A percentile compares a stretch with the other conserved stretches of the same genome.
Conservation (phyloP, 2,888 invertebrate genomes). For the Cephus nigrinus region DNA sequence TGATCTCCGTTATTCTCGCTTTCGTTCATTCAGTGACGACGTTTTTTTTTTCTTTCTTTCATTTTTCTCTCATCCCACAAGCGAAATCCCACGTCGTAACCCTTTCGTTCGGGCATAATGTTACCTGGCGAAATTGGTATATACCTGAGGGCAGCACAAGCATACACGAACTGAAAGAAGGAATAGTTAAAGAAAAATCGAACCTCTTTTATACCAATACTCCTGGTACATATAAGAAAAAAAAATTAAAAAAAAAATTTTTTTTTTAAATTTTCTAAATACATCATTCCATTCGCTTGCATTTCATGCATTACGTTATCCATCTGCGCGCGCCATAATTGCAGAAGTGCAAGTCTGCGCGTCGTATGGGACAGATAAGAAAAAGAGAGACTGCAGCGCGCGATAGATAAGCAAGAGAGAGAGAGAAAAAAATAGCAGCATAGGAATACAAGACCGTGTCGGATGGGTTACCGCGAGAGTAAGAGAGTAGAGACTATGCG, state of each 20-base stretch:
- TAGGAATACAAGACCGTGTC: constrained; percentile 35
- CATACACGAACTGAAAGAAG: background rate
- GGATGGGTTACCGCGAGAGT: constrained; percentile 26
- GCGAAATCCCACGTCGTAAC: background rate
- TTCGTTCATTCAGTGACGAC: constrained; percentile 19
- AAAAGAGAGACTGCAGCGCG: constrained; percentile 15
- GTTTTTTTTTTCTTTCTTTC: background rate
- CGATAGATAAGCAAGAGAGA: constrained; percentile 15
- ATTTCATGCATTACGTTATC: background rate
- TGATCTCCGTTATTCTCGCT: constrained; percentile 27
- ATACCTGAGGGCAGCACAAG: background rate
- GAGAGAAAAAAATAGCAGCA: constrained; percentile 14
- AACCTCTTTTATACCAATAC: background rate
- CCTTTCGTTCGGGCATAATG: background rate
- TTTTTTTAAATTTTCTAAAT: background rate
- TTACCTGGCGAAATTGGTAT: background rate
- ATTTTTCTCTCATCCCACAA: constrained; percentile 14
- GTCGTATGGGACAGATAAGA: constrained; percentile 14
- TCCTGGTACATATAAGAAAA: background rate
- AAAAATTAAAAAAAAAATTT: too few species aligned
- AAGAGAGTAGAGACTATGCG: constrained; percentile 24
- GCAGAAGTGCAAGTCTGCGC: constrained; percentile 23
- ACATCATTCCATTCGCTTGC: background rate
- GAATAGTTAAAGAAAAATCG: background rate
- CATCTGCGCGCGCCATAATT: constrained; percentile 26